Conservation (phyloP, 2,888 invertebrate species). For the Leucozona laternaria region DNA sequence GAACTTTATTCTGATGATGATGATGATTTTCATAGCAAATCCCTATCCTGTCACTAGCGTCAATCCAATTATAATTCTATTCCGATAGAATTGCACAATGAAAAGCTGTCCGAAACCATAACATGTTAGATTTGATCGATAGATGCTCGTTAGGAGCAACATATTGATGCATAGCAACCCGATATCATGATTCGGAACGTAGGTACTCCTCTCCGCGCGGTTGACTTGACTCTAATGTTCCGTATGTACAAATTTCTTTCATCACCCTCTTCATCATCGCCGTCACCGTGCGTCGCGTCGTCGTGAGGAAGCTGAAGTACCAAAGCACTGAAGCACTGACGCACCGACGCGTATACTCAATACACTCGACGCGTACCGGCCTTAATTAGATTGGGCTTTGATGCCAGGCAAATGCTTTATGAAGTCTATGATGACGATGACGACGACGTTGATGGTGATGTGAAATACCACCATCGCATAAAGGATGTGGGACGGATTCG, state of each 20-base stretch:
- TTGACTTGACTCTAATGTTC: slow-evolving; percentile 27
- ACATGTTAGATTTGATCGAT: slow-evolving; percentile 62
- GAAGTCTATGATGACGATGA: slow-evolving; percentile 28
- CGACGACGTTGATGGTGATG: slow-evolving; percentile 28
- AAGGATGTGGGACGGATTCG: slow-evolving; percentile 11
- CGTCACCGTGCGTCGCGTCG: neutral
- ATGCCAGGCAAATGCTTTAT: slow-evolving; percentile 58
- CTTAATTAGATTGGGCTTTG: slow-evolving; percentile 67
- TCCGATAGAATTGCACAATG: slow-evolving; percentile 36
- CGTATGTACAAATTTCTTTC: neutral
- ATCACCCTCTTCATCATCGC: neutral
- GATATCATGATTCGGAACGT: slow-evolving; percentile 30
- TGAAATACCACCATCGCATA: slow-evolving; percentile 16
- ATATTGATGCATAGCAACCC: slow-evolving; percentile 56
- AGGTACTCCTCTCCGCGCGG: neutral
- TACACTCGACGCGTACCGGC: slow-evolving; percentile 32
- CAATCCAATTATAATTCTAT: slow-evolving; percentile 65
- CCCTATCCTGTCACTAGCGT: slow-evolving; percentile 26
- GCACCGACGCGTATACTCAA: slow-evolving; percentile 24
- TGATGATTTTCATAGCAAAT: slow-evolving; percentile 9
- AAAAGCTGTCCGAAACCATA: slow-evolving; percentile 39
- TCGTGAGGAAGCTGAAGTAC: neutral
- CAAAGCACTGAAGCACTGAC: slow-evolving; percentile 4
- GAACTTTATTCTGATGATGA: neutral
- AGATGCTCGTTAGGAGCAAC: slow-evolving; percentile 63